Conservation (phyloP, 1,140 invertebrate genomes). For the Leptopilina boulardi region DNA sequence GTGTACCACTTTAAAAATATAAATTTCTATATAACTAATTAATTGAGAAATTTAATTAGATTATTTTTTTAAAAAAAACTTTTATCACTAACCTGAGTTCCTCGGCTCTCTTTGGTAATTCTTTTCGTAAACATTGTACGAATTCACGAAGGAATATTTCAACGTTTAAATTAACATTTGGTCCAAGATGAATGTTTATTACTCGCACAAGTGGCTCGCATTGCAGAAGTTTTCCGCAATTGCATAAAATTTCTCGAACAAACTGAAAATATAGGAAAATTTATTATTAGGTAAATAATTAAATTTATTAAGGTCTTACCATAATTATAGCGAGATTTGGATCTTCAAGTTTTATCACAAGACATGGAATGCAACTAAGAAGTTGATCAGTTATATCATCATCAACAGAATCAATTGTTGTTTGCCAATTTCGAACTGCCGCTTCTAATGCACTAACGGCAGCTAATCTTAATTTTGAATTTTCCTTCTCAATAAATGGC, state of each 20-base stretch:
- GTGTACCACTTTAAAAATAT: too few relatives aligned
- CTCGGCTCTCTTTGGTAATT: constrained; percentile 64
- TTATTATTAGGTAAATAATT: constrained; percentile 35
- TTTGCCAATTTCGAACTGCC: constrained; percentile 61
- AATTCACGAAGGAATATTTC: constrained; percentile 62
- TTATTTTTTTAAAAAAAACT: neutral
- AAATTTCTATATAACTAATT: too few relatives aligned
- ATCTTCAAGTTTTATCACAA: constrained; percentile 68
- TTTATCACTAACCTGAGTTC: constrained; percentile 62
- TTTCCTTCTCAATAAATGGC: constrained; percentile 70
- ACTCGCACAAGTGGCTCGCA: constrained; percentile 56
- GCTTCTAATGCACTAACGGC: constrained; percentile 64
- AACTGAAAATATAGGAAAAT: constrained; percentile 51
- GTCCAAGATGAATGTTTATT: constrained; percentile 54
- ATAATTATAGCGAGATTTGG: constrained; percentile 56
- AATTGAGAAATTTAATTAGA: too few relatives aligned
- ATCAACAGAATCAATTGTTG: constrained; percentile 51
- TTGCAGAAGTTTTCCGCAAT: constrained; percentile 56
- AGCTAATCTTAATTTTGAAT: constrained; percentile 67
- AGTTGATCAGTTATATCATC: constrained; percentile 69
- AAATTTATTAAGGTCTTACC: constrained; percentile 45
- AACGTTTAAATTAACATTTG: constrained; percentile 53
- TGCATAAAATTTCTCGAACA: constrained; percentile 60
- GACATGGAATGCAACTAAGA: constrained; percentile 66
- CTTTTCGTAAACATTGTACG: constrained; percentile 61